Conservation (phyloP, 2,113 vertebrate genomes). For the Antechinus flavipes region DNA sequence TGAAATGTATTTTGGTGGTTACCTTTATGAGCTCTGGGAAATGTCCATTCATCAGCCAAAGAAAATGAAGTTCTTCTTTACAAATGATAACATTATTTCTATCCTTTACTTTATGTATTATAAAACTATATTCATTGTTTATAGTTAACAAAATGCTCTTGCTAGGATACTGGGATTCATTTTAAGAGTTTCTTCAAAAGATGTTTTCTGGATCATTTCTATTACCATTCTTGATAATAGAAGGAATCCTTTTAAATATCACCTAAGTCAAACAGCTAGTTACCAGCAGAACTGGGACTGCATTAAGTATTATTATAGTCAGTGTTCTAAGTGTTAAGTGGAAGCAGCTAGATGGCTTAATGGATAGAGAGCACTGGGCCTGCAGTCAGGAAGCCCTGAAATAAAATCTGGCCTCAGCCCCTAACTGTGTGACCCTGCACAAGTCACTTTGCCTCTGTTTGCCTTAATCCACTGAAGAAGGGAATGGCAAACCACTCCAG, state of each 20-base stretch:
- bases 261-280: rapidly evolving
- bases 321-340: neutral
- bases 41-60: neutral
- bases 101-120: neutral
- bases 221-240: neutral
- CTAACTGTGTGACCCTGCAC: neutral
- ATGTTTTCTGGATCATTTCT: neutral
- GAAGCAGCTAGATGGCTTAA: neutral
- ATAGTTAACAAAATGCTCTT: neutral
- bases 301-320: neutral
- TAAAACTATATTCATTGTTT: neutral
- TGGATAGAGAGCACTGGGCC: neutral
- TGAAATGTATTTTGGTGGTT: neutral
- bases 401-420: neutral
- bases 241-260: neutral
- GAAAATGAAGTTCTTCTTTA: neutral
- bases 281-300: neutral
- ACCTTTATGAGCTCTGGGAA: slow-evolving; percentile 6
- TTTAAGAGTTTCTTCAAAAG: neutral
- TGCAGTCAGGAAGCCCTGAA: neutral
- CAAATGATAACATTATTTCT: neutral
- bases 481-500: neutral
- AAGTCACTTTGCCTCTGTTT: neutral
- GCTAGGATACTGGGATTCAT: neutral
- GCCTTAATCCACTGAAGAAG: neutral